A percentile compares a stretch with the other conserved stretches of the same genome.
These are phyloP conservation scores for Cassiopea xamachana DNA, from an alignment of 30 jellyfish, hydroid and myxozoan species.

Conservation along the genomic window DNA sequence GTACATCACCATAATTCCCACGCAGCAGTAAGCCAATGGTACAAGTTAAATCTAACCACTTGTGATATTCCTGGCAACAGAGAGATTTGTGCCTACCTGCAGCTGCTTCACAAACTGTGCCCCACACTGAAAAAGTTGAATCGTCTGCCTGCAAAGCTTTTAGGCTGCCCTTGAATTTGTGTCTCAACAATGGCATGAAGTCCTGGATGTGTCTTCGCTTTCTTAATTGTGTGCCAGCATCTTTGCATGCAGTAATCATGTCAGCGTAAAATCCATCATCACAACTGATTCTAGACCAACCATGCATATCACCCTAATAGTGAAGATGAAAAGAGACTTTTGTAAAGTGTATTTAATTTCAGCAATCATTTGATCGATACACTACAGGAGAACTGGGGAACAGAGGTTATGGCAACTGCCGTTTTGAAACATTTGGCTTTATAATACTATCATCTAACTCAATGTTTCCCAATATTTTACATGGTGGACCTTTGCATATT, in stretches of 20 bases:
- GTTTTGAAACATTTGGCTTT: no score
- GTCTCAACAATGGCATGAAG: slow-evolving; percentile 56
- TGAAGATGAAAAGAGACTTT: not conserved
- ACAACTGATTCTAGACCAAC: slow-evolving; percentile 65
- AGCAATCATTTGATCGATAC: no score
- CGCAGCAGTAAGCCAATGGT: no score
- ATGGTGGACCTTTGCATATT: no score
- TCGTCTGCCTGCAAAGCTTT: slow-evolving; percentile 7
- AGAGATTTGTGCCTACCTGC: slow-evolving; percentile 19
- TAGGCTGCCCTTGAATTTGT: slow-evolving; percentile 48
- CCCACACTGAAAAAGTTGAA: slow-evolving; percentile 37
- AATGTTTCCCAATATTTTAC: no score
- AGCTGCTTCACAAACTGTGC: slow-evolving; percentile 55
- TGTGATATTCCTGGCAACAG: no score
- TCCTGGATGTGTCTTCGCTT: slow-evolving; percentile 63
- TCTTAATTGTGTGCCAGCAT: slow-evolving; percentile 7
- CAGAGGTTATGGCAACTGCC: no score
- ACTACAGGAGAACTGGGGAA: no score
- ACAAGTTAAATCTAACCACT: no score
- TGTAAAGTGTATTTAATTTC: no score
- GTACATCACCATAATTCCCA: no score
- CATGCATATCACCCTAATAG: slow-evolving; percentile 64
- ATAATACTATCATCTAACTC: no score
- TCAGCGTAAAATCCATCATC: slow-evolving; percentile 69
- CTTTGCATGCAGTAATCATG: slow-evolving; percentile 61